These are phyloP conservation scores for Scaptomyza caliginosa DNA, from an alignment of 2,888 invertebrate species.

Conservation along the genomic window DNA sequence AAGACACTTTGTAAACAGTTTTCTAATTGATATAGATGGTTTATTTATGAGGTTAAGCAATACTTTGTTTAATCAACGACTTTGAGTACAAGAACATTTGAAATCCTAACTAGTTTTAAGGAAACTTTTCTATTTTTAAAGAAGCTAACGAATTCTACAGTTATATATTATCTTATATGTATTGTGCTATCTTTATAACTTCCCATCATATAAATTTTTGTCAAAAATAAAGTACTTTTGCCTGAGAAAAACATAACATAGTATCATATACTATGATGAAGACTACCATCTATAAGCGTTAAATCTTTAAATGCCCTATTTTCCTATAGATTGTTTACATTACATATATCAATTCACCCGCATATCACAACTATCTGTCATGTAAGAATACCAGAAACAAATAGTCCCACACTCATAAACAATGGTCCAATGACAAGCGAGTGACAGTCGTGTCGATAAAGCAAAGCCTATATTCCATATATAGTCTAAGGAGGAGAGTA, in stretches of 20 bases:
- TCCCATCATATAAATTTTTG: slow-evolving; percentile 9
- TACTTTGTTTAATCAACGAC: slow-evolving; percentile 11
- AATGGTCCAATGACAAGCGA: slow-evolving; percentile 67
- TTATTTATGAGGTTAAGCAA: neutral
- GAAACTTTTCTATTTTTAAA: too few relatives aligned
- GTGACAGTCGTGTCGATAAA: slow-evolving; percentile 65
- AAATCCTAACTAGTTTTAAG: too few relatives aligned
- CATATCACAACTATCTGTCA: slow-evolving; percentile 51
- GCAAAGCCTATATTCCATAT: slow-evolving; percentile 45
- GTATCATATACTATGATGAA: neutral
- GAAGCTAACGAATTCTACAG: too few relatives aligned
- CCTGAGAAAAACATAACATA: neutral
- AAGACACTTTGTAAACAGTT: slow-evolving; percentile 33
- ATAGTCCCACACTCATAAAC: slow-evolving; percentile 59
- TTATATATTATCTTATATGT: too few relatives aligned
- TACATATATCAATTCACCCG: slow-evolving; percentile 39
- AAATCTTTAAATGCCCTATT: slow-evolving; percentile 12
- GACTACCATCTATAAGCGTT: neutral
- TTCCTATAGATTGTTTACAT: slow-evolving; percentile 9
- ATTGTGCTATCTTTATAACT: slow-evolving; percentile 54
- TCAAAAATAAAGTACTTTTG: neutral
- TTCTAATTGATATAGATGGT: slow-evolving; percentile 18
- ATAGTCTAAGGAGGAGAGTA: slow-evolving; percentile 9
- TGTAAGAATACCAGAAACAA: slow-evolving; percentile 20
- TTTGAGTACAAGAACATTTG: too few relatives aligned